Evolutionary conservation across 2,113 vertebrate species (phyloP), one percentile per base, ranked within the genome.

Genomic region (Corydoras sp.): DNA sequence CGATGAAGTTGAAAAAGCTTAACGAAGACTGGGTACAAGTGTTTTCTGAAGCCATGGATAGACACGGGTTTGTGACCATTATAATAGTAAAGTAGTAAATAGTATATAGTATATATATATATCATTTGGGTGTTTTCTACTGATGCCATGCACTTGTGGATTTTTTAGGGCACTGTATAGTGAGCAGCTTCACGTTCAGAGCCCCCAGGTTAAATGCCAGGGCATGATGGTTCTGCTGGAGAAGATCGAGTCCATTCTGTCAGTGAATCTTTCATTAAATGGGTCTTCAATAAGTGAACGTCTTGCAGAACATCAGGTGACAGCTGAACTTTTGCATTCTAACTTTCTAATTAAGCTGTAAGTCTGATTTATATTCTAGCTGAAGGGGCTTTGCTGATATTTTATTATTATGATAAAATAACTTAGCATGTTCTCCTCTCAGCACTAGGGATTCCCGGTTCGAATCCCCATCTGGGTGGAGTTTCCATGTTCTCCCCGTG

Each of bases 281-380:
- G 84, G 85, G 64, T 84, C 85, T n/a, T 77, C 79, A 15, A 82
- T 95, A 15, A 85, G 77, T 65, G 88, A 94, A 43, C 91, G 90
- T 67, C 91, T 93, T 73, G 81, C 82, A 62, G 76, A 82, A 0
- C 92, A 90, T 66, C 92, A 95, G 93, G 95, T 98, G 81, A 31
- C n/a, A 2, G 18, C 18, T 24, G 18, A 24, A 24, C 18, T 24
- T 24, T 24, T 24, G 18, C 18, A 24, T 24, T 24, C 18, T 24
- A 24, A 24, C 18, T 24, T 24, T 24, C 1, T 24, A 24, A 24
- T 24, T 24, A 24, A 24, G 18, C 18, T 24, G 18, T 24, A 24
- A 24, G 18, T 24, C 18, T 1, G 18, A 24, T 24, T 24, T 24
- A 24, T 24, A 24, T 24, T 24, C 18, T 24, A 24, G 18, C 18